Percentiles rank a stretch among this genome's conserved stretches.
Conservation (phyloP, 2,888 invertebrate species). For the Autographa gamma region DNA sequence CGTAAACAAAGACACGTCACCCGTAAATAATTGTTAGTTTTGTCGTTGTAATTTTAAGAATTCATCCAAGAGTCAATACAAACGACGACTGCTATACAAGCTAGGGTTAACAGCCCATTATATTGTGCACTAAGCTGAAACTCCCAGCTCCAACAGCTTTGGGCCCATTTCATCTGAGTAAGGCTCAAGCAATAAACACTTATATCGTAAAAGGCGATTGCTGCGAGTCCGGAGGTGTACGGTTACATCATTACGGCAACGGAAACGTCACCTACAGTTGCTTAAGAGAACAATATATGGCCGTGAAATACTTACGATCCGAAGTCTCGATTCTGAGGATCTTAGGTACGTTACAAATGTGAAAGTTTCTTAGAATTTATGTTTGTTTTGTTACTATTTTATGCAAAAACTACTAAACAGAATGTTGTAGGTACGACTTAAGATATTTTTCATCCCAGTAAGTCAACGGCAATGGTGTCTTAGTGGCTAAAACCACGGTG, state of each 20-base stretch:
- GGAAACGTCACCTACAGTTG: conserved; percentile 11
- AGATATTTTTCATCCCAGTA: background rate
- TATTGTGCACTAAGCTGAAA: background rate
- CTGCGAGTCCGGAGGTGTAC: conserved; percentile 1
- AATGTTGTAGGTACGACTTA: too few species aligned
- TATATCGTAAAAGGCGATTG: background rate
- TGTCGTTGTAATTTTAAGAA: background rate
- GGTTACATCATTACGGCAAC: conserved; percentile 6
- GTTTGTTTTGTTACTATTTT: background rate
- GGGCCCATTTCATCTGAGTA: background rate
- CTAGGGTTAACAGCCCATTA: background rate
- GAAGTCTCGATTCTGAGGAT: background rate
- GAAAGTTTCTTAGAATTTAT: background rate
- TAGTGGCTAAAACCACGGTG: background rate
- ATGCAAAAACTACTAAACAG: too few species aligned
- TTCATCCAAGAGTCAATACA: background rate
- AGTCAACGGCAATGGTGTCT: background rate
- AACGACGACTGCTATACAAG: background rate
- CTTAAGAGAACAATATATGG: conserved; percentile 5
- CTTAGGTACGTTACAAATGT: background rate
- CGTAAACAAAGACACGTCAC: too few species aligned
- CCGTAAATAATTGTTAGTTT: too few species aligned
- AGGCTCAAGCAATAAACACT: background rate
- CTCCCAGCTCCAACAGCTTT: background rate
- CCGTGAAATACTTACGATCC: background rate